These are phyloP conservation scores for Orgyia antiqua DNA, from an alignment of 2,888 invertebrate species.

Conservation along the genomic window DNA sequence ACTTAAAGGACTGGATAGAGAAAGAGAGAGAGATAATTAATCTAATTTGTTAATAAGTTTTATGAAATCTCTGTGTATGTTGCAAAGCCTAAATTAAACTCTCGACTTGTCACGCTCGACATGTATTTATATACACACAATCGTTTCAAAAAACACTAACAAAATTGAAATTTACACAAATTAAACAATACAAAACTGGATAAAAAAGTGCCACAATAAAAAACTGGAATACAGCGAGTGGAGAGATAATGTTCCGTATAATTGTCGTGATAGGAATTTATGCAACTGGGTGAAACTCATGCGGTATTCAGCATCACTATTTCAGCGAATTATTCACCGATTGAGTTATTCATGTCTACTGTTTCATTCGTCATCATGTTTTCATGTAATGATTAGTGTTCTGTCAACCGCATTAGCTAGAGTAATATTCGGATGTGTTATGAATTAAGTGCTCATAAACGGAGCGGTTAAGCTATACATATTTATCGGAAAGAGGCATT, in stretches of 20 bases:
- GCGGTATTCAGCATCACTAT: slow-evolving; percentile 9
- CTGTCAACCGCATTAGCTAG: slow-evolving; percentile 23
- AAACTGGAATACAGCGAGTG: slow-evolving; percentile 17
- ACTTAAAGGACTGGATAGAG: too few species aligned
- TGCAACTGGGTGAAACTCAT: slow-evolving; percentile 27
- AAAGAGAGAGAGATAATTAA: too few species aligned
- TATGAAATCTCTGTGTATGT: too few species aligned
- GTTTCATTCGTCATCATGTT: slow-evolving; percentile 30
- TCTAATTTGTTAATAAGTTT: too few species aligned
- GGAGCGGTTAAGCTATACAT: not conserved
- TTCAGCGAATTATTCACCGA: slow-evolving; percentile 23
- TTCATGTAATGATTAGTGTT: slow-evolving; percentile 26
- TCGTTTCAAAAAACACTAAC: not conserved
- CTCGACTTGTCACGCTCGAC: too few species aligned
- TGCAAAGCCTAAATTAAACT: too few species aligned
- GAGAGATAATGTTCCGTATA: slow-evolving; percentile 39
- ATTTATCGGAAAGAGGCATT: too few species aligned
- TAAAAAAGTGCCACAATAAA: slow-evolving; percentile 8
- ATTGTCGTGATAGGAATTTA: slow-evolving; percentile 45
- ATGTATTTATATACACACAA: too few species aligned
- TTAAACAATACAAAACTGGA: slow-evolving; percentile 6
- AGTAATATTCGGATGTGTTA: not conserved
- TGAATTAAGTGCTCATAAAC: slow-evolving; percentile 4
- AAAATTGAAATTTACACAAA: slow-evolving; percentile 6
- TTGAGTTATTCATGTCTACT: slow-evolving; percentile 27